Evolutionary conservation across 2,797 vertebrate genomes (phyloP), one percentile per base, ranked within the genome.

Genomic region (Perodicticus potto): DNA sequence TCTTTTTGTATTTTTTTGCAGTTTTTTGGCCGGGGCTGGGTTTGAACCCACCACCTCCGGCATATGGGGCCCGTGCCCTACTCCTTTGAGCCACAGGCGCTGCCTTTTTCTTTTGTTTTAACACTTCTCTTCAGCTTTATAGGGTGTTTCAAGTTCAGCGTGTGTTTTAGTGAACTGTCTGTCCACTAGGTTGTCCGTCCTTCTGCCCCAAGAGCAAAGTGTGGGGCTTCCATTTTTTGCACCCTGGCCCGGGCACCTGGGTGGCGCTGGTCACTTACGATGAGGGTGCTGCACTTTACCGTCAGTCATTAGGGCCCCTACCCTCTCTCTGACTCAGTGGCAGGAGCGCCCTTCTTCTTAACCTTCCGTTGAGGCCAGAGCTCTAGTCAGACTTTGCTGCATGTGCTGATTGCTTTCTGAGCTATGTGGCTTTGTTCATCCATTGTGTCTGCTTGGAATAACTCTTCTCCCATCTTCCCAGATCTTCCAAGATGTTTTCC

Each of bases 201-300:
- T 27, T 57, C 55, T 16, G 6, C 10, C 40, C 20, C 16, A 3
- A 59, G 34, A 7, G 23, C n/a, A 8, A 34, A 59, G 37, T n/a
- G 45, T 16, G 53, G 10, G n/a, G 32, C 27, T 43, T 65, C 43
- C 0, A 4, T 49, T 57, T n/a, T n/a, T 25, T 17, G 13, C 32
- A 69, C 53, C 23, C 53, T 40, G 17, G 5, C n/a, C 22, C 43
- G 16, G 27, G 65, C 7, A 43, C n/a, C 57, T 17, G 9, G 27
- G 84, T 10, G 86, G 20, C 2, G 16, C 14, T 1, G n/a, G 55
- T 34, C 37, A 9, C 27, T 10, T 61, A 25, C 1, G 6, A 9
- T 1, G n/a, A 1, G 1, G 29, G 59, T 6, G 19, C 3, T 16
- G 12, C 2, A 32, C 23, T 10, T 32, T 14, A 16, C 25, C 40